Percentiles rank a stretch among this genome's conserved stretches.
Conservation (phyloP, 2,888 invertebrate genomes). For the Rhimphoctona megacephalus region DNA sequence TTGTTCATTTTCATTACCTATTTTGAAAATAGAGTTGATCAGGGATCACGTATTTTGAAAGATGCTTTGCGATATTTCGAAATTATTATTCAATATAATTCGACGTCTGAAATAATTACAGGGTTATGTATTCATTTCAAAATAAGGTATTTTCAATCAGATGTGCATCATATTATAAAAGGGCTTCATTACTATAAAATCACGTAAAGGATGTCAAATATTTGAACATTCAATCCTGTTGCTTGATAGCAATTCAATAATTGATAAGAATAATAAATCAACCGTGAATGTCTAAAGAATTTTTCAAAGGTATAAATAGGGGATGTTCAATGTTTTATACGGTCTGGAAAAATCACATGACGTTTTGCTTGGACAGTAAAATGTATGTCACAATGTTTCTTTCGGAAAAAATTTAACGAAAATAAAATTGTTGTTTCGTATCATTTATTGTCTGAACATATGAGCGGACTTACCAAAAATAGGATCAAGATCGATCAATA, state of each 20-base stretch:
- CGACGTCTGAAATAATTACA: neutral
- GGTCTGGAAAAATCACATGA: neutral
- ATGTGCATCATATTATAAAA: neutral
- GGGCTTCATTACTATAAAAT: neutral
- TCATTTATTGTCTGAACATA: neutral
- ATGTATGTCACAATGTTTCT: neutral
- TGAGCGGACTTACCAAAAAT: neutral
- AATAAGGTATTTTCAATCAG: neutral
- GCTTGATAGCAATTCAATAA: neutral
- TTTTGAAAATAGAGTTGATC: too few species aligned
- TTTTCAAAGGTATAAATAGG: neutral
- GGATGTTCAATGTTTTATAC: neutral
- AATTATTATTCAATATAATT: neutral
- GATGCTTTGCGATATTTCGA: neutral
- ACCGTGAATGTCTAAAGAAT: conserved; percentile 6
- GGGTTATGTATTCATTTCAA: neutral
- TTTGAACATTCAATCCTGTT: neutral
- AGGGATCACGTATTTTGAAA: neutral
- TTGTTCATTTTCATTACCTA: neutral
- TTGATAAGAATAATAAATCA: neutral
- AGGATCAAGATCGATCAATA: neutral
- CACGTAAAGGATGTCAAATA: neutral
- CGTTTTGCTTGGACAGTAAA: neutral
- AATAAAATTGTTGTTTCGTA: neutral
- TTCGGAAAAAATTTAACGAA: neutral